Percentiles rank a stretch among this genome's conserved stretches.
Evolutionary conservation across 2,797 vertebrate species (phyloP).

Genomic region (Semotilus atromaculatus): DNA sequence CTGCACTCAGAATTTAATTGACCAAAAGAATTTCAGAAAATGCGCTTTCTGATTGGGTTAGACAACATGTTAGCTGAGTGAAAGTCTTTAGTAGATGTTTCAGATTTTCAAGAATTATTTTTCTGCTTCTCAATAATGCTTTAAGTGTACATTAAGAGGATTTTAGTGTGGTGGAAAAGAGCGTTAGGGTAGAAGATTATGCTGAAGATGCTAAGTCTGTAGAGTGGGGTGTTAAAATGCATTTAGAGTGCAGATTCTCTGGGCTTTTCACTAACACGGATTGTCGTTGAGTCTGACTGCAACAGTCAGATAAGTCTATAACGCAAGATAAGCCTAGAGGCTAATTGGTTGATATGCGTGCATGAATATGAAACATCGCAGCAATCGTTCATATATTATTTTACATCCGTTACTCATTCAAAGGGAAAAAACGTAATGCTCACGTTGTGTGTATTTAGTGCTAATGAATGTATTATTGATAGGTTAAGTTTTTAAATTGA

Average conservation of each 20-base stretch:
- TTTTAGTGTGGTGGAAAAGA: constrained; percentile 14
- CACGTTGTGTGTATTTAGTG: background rate
- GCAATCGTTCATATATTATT: background rate
- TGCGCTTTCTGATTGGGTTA: background rate
- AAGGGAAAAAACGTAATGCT: constrained; percentile 4
- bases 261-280: background rate
- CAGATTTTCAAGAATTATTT: background rate
- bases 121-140: constrained; percentile 5
- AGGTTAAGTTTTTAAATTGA: constrained; percentile 40
- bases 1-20: background rate
- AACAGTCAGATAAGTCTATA: constrained; percentile 29
- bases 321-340: constrained; percentile 10
- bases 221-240: background rate
- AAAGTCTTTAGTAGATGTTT: constrained; percentile 1
- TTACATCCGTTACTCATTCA: background rate
- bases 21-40: background rate
- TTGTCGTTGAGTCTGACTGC: constrained; percentile 14
- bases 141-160: constrained; percentile 34
- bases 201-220: constrained; percentile 15
- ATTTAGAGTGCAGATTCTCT: constrained; percentile 4
- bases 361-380: background rate
- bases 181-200: constrained; percentile 20
- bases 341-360: constrained; percentile 22
- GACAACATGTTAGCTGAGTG: background rate
- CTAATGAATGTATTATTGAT: constrained; percentile 52